phyloP scores from a whole-genome alignment of 2,797 vertebrate genomes.

The Tenualosa ilisha region DNA sequence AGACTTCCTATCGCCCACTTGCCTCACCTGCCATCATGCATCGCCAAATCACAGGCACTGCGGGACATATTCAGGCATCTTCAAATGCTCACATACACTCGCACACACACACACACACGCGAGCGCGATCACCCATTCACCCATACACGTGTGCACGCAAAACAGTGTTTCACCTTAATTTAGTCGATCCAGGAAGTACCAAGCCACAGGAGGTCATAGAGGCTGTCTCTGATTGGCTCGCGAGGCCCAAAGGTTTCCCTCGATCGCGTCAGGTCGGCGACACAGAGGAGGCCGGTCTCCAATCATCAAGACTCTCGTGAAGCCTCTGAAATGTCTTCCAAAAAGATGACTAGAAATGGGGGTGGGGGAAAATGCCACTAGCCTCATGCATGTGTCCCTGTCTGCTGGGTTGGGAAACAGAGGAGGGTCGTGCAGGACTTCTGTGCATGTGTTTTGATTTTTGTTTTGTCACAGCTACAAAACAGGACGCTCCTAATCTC shows the following conservation, averaged over 20 bases:
- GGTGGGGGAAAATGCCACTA: constrained; percentile 59
- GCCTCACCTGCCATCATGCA: constrained; percentile 16
- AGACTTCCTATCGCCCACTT: constrained; percentile 1
- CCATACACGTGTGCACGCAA: neutral
- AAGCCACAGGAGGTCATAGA: neutral
- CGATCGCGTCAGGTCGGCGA: constrained; percentile 31
- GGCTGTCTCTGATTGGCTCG: constrained; percentile 35
- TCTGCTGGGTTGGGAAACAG: constrained; percentile 25
- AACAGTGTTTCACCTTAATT: constrained; percentile 1
- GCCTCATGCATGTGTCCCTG: constrained; percentile 47
- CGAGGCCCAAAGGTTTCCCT: constrained; percentile 31
- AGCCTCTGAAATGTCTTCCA: constrained; percentile 59
- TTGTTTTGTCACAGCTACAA: neutral
- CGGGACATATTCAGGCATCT: neutral
- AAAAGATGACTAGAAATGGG: constrained; percentile 12
- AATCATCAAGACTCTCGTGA: constrained; percentile 5
- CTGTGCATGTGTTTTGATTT: constrained; percentile 9
- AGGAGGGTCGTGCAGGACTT: neutral
- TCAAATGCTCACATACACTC: constrained; percentile 15
- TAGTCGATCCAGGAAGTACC: constrained; percentile 9
- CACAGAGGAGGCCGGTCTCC: constrained; percentile 24
- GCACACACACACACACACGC: neutral
- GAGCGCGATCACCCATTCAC: neutral
- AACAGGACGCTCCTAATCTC: constrained; percentile 20
- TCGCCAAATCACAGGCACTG: neutral